Evolutionary conservation across 2,113 vertebrate species (phyloP).

Genomic region (Otolemur garnettii): DNA sequence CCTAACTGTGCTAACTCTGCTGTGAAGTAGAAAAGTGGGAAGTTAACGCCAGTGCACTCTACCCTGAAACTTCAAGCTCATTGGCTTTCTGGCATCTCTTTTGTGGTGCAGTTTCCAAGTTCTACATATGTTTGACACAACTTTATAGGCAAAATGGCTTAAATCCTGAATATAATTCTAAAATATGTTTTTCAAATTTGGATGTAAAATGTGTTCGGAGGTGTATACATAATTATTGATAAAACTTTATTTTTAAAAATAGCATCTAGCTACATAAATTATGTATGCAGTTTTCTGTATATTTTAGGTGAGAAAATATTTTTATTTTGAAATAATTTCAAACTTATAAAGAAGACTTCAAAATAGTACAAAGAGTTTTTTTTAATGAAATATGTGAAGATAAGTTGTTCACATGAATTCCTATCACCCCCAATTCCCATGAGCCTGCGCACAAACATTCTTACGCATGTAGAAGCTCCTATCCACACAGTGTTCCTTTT

Average conservation of each 20-base stretch:
- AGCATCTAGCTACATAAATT: neutral
- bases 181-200: neutral
- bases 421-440: neutral
- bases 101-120: neutral
- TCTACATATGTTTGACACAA: conserved; percentile 13
- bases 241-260: neutral
- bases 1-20: neutral
- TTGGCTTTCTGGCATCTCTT: neutral
- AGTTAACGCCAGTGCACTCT: neutral
- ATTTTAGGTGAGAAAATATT: neutral
- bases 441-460: neutral
- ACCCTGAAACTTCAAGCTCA: neutral
- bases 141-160: neutral
- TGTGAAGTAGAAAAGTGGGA: neutral
- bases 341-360: neutral
- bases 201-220: neutral
- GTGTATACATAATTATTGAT: neutral
- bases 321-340: conserved; percentile 56
- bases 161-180: neutral
- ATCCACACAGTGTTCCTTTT: neutral
- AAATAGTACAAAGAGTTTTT: neutral
- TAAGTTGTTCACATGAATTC: neutral
- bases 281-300: neutral
- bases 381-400: neutral
- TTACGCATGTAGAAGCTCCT: neutral